These are phyloP conservation scores for Pissodes strobi DNA, from an alignment of 1,140 invertebrate genomes.

Conservation along the genomic window DNA sequence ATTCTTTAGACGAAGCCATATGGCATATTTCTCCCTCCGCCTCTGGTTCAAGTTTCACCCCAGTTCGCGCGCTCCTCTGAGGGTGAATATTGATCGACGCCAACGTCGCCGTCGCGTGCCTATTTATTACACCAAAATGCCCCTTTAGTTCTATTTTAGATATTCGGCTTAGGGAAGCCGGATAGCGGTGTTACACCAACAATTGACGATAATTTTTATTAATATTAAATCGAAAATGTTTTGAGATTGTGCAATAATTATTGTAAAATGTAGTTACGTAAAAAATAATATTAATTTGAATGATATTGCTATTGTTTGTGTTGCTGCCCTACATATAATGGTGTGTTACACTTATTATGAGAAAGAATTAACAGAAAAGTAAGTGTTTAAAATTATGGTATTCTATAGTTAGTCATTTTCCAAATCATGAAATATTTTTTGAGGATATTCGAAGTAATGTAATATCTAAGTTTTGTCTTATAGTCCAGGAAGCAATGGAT, in stretches of 20 bases:
- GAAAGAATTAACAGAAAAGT: conserved; percentile 30
- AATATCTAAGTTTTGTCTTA: too few species aligned
- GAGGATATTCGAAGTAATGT: too few species aligned
- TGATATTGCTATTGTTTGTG: too few species aligned
- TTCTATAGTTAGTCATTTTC: conserved; percentile 29
- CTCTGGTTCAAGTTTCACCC: conserved; percentile 10
- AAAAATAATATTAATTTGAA: too few species aligned
- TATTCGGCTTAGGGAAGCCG: neutral
- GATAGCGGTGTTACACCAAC: neutral
- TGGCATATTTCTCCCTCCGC: neutral
- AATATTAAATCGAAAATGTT: too few species aligned
- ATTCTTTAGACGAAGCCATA: too few species aligned
- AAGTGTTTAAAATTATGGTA: conserved; percentile 7
- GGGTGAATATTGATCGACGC: conserved; percentile 28
- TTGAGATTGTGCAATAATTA: too few species aligned
- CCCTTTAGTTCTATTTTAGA: neutral
- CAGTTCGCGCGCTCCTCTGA: neutral
- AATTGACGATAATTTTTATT: neutral
- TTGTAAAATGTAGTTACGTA: too few species aligned
- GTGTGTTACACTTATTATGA: conserved; percentile 40
- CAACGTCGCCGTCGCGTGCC: conserved; percentile 11
- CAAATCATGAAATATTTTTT: neutral
- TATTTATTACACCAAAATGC: neutral
- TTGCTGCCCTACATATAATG: too few species aligned
- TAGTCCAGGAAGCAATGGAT: too few species aligned